Percentiles rank a stretch among this genome's conserved stretches.
Conservation (phyloP, 1,140 invertebrate species). For the Bombus vancouverensis region DNA sequence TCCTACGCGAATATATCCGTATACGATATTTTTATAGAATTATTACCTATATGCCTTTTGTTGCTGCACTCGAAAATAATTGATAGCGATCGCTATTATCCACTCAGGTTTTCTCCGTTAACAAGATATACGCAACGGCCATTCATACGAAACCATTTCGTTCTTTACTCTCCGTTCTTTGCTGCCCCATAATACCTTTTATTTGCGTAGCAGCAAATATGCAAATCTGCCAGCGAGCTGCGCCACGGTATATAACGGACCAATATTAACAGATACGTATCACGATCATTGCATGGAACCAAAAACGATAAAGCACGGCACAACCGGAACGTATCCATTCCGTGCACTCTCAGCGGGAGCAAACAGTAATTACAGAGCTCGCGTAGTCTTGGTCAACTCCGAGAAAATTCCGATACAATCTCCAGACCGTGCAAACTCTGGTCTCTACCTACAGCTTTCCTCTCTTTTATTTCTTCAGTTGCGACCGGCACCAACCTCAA, state of each 20-base stretch:
- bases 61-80: background rate
- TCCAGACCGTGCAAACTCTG: conserved; percentile 20
- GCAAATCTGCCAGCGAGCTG: background rate
- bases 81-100: background rate
- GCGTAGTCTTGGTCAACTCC: conserved; percentile 26
- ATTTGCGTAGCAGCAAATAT: background rate
- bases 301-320: conserved; percentile 8
- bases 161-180: background rate
- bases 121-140: background rate
- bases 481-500: background rate
- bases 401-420: conserved; percentile 60
- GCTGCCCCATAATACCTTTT: background rate
- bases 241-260: too few relatives aligned
- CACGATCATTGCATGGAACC: background rate
- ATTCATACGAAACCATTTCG: background rate
- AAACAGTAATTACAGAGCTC: conserved; percentile 59
- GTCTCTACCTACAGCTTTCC: background rate
- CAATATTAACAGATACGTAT: conserved; percentile 16
- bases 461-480: conserved; percentile 49
- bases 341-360: conserved; percentile 19
- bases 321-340: conserved; percentile 27
- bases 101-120: background rate
- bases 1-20: too few relatives aligned
- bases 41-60: background rate
- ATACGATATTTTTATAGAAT: too few relatives aligned